Conservation (phyloP, 2,797 vertebrate species). For the Chelon auratus region DNA sequence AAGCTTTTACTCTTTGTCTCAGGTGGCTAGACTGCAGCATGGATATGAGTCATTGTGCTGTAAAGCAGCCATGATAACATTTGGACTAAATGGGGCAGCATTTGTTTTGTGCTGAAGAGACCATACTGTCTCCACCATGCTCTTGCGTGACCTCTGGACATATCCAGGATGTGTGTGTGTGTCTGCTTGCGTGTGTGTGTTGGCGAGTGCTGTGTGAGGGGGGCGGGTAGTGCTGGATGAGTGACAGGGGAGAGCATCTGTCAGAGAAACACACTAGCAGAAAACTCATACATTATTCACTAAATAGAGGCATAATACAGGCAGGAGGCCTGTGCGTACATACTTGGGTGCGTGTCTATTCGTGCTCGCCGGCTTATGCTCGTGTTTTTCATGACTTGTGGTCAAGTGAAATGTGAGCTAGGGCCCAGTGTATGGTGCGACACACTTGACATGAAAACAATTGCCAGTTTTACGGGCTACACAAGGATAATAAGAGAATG, state of each 20-base stretch:
- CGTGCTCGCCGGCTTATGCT: not conserved
- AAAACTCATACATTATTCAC: constrained; percentile 81
- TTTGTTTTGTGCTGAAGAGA: constrained; percentile 26
- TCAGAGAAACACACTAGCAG: constrained; percentile 62
- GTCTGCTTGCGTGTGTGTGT: not conserved
- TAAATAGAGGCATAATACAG: constrained; percentile 58
- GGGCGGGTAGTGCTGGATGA: constrained; percentile 59
- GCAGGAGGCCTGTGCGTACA: constrained; percentile 30
- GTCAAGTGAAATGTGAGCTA: constrained; percentile 54
- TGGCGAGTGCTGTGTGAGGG: constrained; percentile 6
- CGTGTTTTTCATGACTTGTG: constrained; percentile 46
- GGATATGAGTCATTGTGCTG: constrained; percentile 17
- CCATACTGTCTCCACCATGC: constrained; percentile 27
- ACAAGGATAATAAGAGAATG: not conserved
- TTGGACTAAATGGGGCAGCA: not conserved
- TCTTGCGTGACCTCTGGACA: constrained; percentile 71
- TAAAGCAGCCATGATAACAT: constrained; percentile 6
- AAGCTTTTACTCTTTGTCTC: constrained; percentile 34
- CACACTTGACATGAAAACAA: constrained; percentile 19
- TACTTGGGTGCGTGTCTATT: constrained; percentile 1
- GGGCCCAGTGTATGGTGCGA: constrained; percentile 16
- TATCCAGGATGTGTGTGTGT: constrained; percentile 23
- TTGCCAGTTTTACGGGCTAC: not conserved
- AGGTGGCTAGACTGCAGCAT: constrained; percentile 19
- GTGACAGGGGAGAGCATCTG: constrained; percentile 81